Percentiles rank a stretch among this genome's conserved stretches.
These are phyloP conservation scores for Harpagus bidentatus DNA, from an alignment of 2,113 vertebrate species.

Conservation along the genomic window DNA sequence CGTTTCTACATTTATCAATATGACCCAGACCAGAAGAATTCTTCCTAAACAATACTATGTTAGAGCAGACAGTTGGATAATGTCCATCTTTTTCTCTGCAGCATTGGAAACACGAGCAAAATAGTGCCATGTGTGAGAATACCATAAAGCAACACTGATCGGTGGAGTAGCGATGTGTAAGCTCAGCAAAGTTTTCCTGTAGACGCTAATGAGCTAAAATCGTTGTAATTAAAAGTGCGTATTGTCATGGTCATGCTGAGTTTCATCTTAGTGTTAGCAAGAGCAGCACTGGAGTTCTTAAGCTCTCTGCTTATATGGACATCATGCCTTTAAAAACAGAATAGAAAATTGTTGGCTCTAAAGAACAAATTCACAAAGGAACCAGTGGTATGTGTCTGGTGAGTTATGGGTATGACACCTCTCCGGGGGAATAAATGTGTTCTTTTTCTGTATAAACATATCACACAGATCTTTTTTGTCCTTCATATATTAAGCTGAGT, in stretches of 20 bases:
- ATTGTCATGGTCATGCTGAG: background rate
- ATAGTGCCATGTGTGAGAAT: background rate
- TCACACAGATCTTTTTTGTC: conserved; percentile 14
- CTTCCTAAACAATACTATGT: rapidly evolving
- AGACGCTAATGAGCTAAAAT: background rate
- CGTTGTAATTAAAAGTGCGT: background rate
- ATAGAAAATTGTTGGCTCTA: background rate
- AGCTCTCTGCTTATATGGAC: background rate
- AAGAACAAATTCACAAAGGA: background rate
- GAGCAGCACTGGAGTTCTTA: background rate
- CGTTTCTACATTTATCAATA: rapidly evolving
- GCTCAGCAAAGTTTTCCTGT: background rate
- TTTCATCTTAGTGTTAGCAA: background rate
- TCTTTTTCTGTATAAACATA: conserved; percentile 11
- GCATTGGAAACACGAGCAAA: rapidly evolving
- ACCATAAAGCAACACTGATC: background rate
- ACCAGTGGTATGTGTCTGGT: background rate
- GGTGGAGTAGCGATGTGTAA: background rate
- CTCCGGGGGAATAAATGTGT: background rate
- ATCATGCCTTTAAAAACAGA: background rate
- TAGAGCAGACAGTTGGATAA: background rate
- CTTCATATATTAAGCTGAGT: conserved; percentile 17
- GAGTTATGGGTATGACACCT: background rate
- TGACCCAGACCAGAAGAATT: background rate
- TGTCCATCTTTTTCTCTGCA: background rate